phyloP scores from a whole-genome alignment of 2,113 vertebrate species.

The Python bivittatus region DNA sequence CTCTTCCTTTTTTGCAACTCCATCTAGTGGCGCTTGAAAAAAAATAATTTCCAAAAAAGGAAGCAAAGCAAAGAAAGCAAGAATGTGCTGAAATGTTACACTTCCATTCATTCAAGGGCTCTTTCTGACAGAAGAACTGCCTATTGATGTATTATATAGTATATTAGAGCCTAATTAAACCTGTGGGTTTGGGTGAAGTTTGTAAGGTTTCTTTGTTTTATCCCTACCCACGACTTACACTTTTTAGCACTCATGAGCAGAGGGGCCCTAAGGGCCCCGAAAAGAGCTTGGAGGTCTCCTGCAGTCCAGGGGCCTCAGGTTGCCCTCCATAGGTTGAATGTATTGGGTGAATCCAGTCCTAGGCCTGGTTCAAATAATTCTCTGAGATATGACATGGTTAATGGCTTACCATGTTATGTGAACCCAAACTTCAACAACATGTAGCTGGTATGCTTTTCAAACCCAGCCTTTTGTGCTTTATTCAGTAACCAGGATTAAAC shows the following conservation, averaged over 20 bases:
- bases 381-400: not conserved
- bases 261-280: not conserved
- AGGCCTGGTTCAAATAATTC: not conserved
- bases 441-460: not conserved
- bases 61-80: not conserved
- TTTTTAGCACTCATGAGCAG: not conserved
- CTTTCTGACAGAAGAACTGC: not conserved
- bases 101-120: not conserved
- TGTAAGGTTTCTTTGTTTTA: not conserved
- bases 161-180: not conserved
- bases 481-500: not conserved
- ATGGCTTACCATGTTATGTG: not conserved
- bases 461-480: not conserved
- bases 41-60: not conserved
- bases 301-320: not conserved
- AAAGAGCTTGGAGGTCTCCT: not conserved
- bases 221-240: not conserved
- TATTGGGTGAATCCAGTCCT: not conserved
- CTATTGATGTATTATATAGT: not conserved
- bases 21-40: constrained; percentile 16
- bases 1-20: not conserved
- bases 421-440: not conserved
- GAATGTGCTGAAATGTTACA: not conserved
- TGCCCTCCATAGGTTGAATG: not conserved
- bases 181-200: not conserved